Evolutionary conservation across 1,140 invertebrate genomes (phyloP).

Genomic region (Chelonus insularis): DNA sequence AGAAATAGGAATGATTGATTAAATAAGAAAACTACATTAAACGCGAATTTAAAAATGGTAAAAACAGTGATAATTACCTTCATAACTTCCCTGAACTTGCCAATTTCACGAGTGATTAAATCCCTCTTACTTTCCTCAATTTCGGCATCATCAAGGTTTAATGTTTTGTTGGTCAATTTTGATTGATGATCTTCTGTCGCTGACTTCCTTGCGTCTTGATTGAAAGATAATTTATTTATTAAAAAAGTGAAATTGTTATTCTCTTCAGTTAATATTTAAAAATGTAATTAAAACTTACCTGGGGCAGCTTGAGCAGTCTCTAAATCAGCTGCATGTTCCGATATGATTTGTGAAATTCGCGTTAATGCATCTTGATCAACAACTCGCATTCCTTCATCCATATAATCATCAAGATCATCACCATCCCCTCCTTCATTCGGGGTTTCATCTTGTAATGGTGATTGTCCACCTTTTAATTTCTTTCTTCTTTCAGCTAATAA

Average conservation of each 20-base stretch:
- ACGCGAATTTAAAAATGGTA: constrained; percentile 3
- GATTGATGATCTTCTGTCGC: constrained; percentile 64
- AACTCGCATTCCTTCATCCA: constrained; percentile 78
- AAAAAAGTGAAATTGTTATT: no score
- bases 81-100: constrained; percentile 95
- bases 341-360: constrained; percentile 77
- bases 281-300: constrained; percentile 44
- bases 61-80: constrained; percentile 78
- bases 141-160: constrained; percentile 78
- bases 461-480: constrained; percentile 63
- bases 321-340: constrained; percentile 81
- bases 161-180: constrained; percentile 63
- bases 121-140: constrained; percentile 96
- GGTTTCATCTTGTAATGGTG: constrained; percentile 65
- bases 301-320: constrained; percentile 62
- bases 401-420: constrained; percentile 70
- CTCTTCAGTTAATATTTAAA: no score
- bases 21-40: constrained; percentile 9
- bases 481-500: constrained; percentile 63
- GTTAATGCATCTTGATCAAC: constrained; percentile 73
- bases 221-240: neutral
- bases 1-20: neutral
- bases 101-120: constrained; percentile 94
- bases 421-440: constrained; percentile 57
- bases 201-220: constrained; percentile 22